phyloP scores from a whole-genome alignment of 2,888 invertebrate genomes.

The Dasypolia templi region DNA sequence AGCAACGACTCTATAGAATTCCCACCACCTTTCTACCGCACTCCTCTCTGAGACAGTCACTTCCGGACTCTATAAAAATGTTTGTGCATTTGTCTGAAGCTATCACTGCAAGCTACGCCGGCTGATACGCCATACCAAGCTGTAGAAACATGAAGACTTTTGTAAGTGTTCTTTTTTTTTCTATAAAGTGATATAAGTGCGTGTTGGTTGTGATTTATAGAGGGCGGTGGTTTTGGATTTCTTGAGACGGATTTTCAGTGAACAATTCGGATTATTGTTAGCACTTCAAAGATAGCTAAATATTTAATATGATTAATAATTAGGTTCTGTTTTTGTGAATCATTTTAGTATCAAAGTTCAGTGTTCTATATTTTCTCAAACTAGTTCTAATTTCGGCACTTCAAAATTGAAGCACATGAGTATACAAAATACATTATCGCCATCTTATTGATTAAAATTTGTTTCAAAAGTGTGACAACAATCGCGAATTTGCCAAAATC shows the following conservation, averaged over 20 bases:
- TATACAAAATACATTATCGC: conserved; percentile 3
- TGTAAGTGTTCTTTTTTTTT: conserved; percentile 78
- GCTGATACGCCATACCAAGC: conserved; percentile 77
- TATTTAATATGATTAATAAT: background rate
- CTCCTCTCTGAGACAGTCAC: conserved; percentile 81
- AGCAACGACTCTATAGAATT: conserved; percentile 75
- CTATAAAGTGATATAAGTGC: conserved; percentile 51
- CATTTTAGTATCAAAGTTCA: background rate
- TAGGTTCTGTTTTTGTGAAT: background rate
- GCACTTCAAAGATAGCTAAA: too few species aligned
- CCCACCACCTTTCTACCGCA: conserved; percentile 82
- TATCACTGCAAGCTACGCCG: conserved; percentile 81
- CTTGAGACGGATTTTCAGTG: conserved; percentile 15
- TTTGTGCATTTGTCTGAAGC: conserved; percentile 79
- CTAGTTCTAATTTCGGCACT: background rate
- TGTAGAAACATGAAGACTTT: conserved; percentile 86
- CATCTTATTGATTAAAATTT: background rate
- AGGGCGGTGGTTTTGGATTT: conserved; percentile 52
- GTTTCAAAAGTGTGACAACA: background rate
- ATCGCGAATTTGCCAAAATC: background rate
- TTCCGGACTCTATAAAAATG: conserved; percentile 88
- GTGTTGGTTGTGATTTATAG: conserved; percentile 53
- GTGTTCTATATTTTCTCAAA: background rate
- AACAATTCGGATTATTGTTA: background rate
- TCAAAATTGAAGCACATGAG: background rate